Base-by-base conservation (phyloP, 2,888 invertebrate species). In the Magallana nippona region DNA sequence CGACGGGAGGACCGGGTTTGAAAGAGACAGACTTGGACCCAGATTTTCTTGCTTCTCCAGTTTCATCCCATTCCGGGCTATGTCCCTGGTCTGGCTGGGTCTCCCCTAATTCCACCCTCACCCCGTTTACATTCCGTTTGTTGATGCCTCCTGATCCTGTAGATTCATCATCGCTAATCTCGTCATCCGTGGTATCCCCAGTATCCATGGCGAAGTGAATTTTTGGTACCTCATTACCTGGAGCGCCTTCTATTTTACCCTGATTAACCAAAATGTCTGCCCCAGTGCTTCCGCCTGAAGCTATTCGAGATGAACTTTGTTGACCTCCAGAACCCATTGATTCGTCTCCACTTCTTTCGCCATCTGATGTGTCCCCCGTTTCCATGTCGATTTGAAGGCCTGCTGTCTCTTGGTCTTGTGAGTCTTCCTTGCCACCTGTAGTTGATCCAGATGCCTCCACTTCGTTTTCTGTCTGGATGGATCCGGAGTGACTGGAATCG, bases 141-240 rank as follows among this genome's bases (percentile, higher is more conserved):
- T 27, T 71, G 15, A 27, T 44, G 44, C 71, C 71, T 27, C 71
- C 71, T 27, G 71, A 32, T 3, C 5, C 71, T 1, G 27, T 71
- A 15, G 71, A 71, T 13, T 15, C 71, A 27, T 71, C 83, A 62
- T 79, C 62, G 17, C 79, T 82, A 17, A 77, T 58, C 10, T 63
- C 58, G 58, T 81, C 81, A 78, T 83, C 83, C 63, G 79, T 79
- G 1, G 85, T 85, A 19, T 81, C 83, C 8, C 83, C 83, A 8
- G 83, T 85, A 2, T 85, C 84, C 84, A 85, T 85, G 11, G 71
- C 15, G 15, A 71, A 11, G 15, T 15, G 17, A 63, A 81, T 13
- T 11, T 15, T 27, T 32, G 22, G 19, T 71, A 13, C 32, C 71
- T 71, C 71, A 71, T 71, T 32, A 15, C 55, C 79, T 27, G 60